Evolutionary conservation across 1,140 invertebrate genomes (phyloP).

Genomic region (Camponotus pennsylvanicus): DNA sequence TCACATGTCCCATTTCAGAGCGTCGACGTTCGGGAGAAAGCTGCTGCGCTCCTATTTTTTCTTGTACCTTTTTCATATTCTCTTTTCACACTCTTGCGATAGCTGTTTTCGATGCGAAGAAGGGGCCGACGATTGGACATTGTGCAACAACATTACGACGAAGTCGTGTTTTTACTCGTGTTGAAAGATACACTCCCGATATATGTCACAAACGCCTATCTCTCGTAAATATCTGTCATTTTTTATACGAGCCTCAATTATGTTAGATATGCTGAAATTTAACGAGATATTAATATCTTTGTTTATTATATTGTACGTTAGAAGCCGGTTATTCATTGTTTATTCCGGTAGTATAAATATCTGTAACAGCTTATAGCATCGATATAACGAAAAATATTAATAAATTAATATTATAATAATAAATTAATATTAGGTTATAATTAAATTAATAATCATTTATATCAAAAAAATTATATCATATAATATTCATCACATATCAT

Average conservation of each 20-base stretch:
- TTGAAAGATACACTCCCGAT: not conserved
- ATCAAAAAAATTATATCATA: too few species aligned
- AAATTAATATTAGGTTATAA: too few species aligned
- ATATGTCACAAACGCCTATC: too few species aligned
- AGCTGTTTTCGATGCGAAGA: not conserved
- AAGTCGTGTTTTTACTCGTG: not conserved
- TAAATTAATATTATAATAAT: too few species aligned
- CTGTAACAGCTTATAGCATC: too few species aligned
- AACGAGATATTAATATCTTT: not conserved
- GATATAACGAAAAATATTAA: too few species aligned
- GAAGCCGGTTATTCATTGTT: too few species aligned
- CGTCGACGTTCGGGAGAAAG: conserved; percentile 17
- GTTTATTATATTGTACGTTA: too few species aligned
- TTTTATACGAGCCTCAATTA: not conserved
- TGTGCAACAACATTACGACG: not conserved
- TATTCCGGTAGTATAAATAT: too few species aligned
- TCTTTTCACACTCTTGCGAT: not conserved
- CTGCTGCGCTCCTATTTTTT: not conserved
- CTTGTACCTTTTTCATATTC: not conserved
- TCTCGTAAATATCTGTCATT: not conserved
- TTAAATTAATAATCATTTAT: too few species aligned
- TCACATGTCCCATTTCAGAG: conserved; percentile 17
- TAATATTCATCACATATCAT: too few species aligned
- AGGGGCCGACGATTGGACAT: not conserved
- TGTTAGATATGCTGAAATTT: not conserved